These are phyloP conservation scores for Diplolepis rosae DNA, from an alignment of 2,888 invertebrate genomes.

Conservation along the genomic window DNA sequence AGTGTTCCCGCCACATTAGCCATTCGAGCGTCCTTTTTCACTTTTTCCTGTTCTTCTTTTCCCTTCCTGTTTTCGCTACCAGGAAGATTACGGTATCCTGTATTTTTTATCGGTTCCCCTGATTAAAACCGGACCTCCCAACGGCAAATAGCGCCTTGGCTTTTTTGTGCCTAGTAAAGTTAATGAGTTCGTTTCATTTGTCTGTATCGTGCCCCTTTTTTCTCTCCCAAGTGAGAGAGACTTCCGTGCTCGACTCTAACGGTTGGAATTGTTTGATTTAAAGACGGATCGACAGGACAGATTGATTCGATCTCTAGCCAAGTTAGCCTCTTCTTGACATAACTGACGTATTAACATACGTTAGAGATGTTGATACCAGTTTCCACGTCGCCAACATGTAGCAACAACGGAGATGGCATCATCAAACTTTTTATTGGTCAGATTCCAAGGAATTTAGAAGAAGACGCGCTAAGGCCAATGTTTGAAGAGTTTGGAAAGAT, in stretches of 20 bases:
- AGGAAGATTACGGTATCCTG: constrained; percentile 62
- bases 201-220: neutral
- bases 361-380: constrained; percentile 63
- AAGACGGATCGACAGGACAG: neutral
- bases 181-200: constrained; percentile 44
- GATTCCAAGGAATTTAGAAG: constrained; percentile 92
- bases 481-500: constrained; percentile 95
- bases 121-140: constrained; percentile 57
- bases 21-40: constrained; percentile 42
- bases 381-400: constrained; percentile 73
- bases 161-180: constrained; percentile 47
- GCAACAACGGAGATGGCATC: constrained; percentile 76
- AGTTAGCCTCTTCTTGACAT: neutral
- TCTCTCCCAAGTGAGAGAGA: neutral
- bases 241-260: neutral
- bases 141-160: constrained; percentile 54
- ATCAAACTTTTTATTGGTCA: constrained; percentile 95
- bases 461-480: constrained; percentile 90
- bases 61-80: constrained; percentile 53
- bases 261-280: constrained; percentile 10
- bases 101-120: constrained; percentile 58
- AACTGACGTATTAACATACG: neutral
- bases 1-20: constrained; percentile 53
- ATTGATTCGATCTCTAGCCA: neutral
- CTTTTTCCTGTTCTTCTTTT: constrained; percentile 34